Evolutionary conservation across 1,140 invertebrate species (phyloP), one percentile per base, ranked within the genome.

Genomic region (Drosophila kurseongensis): DNA sequence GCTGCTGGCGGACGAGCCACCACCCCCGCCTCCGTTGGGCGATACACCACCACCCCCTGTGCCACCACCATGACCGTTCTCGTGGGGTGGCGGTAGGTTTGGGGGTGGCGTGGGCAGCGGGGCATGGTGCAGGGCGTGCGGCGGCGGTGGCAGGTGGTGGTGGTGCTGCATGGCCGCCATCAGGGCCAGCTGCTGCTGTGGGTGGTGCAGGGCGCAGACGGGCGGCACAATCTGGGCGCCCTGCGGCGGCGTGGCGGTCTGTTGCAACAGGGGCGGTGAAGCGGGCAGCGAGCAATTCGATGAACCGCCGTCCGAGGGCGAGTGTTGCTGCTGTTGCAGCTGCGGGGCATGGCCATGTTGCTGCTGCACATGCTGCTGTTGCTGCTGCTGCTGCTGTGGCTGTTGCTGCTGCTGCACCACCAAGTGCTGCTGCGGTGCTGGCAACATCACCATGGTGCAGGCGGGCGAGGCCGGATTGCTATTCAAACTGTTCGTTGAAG

Each of bases 171-270:
- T 90, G 40, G 91, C 91, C 23, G 91, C 91, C 27, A 91, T 75
- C 45, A 91, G 29, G 5, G 91, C 88, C 51, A 91, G 42, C 63
- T 91, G 90, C 76, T 91, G 90, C 54, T 92, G 91, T 45, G 91
- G 91, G 72, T 92, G 91, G 75, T 92, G 91, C 27, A 92, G 65
- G 16, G 91, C 91, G 67, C 91, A 92, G 8, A 91, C 89, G 40
- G 90, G 90, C 50, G 88, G 91, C 52, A 91, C 81, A 27, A 90
- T 75, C 40, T 90, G 86, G 14, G 86, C 86, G 44, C 88, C 81
- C 74, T 92, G 91, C 47, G 86, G 84, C 42, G 91, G 88, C 27
- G 81, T 84, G 14, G 91, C 73, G 51, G 89, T 75, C 44, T 91
- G 91, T 51, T 92, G 91, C 52, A 92, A 36, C 58, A 91, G 42